Evolutionary conservation across 1,140 invertebrate species (phyloP).

Genomic region (Rhopalosiphum padi): DNA sequence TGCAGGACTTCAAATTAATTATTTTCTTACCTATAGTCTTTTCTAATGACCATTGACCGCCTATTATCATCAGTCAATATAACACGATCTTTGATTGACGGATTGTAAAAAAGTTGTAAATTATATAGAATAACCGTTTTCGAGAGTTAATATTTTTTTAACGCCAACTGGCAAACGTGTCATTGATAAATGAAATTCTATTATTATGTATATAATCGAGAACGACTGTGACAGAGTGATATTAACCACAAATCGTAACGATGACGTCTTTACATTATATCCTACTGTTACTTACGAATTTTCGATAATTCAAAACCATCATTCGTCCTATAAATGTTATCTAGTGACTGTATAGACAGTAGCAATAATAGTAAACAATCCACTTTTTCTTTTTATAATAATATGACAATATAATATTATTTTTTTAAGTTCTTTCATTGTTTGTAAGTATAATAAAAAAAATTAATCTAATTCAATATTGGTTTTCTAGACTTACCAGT

Average conservation of each 20-base stretch:
- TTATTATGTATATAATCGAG: background rate
- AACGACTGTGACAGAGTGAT: conserved; percentile 25
- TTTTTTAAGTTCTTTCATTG: background rate
- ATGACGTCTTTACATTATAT: background rate
- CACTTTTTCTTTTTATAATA: background rate
- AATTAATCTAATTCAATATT: too few relatives aligned
- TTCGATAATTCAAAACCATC: background rate
- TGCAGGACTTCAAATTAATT: background rate
- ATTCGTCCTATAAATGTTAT: background rate
- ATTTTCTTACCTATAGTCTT: background rate
- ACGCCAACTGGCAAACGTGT: background rate
- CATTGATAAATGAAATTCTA: background rate
- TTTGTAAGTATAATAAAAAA: too few relatives aligned
- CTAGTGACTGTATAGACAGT: background rate
- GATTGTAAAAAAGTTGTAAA: background rate
- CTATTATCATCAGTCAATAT: background rate
- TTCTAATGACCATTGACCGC: background rate
- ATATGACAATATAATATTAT: background rate
- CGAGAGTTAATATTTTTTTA: background rate
- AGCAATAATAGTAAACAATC: background rate
- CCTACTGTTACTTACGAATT: background rate
- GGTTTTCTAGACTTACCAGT: too few relatives aligned
- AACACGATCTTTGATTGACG: background rate
- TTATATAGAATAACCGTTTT: background rate
- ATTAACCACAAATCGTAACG: background rate